Percentiles rank a stretch among this genome's conserved stretches.
phyloP scores from a whole-genome alignment of 2,113 vertebrate genomes.

The Mormyrus lacerda region DNA sequence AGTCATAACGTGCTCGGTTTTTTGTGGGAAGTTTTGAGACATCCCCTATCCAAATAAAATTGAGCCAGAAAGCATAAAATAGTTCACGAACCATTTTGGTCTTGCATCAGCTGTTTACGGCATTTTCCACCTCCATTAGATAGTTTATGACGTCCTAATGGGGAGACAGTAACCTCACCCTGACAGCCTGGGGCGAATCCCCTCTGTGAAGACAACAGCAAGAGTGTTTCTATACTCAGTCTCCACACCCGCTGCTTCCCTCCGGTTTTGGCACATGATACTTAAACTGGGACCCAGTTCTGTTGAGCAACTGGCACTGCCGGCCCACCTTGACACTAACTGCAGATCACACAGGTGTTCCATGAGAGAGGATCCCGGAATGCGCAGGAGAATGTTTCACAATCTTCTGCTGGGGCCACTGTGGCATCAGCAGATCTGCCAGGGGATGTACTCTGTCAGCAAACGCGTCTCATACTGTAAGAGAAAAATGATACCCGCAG shows the following conservation, averaged over 20 bases:
- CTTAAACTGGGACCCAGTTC: neutral
- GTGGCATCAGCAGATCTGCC: neutral
- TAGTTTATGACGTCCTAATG: neutral
- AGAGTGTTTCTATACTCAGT: neutral
- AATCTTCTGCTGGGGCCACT: neutral
- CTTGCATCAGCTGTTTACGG: constrained; percentile 1
- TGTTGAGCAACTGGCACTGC: neutral
- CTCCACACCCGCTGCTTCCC: neutral
- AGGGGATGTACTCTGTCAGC: neutral
- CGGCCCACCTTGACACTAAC: neutral
- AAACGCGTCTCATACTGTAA: neutral
- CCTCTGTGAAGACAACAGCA: neutral
- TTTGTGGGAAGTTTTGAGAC: neutral
- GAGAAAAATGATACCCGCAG: neutral
- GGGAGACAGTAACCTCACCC: neutral
- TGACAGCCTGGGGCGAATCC: neutral
- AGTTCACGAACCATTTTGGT: neutral
- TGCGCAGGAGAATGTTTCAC: neutral
- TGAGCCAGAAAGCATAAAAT: neutral
- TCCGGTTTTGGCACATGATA: neutral
- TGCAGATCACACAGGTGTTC: neutral
- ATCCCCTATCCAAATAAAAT: neutral
- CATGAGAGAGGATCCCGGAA: neutral
- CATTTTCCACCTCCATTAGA: neutral
- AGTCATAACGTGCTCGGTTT: neutral